Conservation (phyloP, 64 coral and sea anemone species). For the Montipora cactus region DNA sequence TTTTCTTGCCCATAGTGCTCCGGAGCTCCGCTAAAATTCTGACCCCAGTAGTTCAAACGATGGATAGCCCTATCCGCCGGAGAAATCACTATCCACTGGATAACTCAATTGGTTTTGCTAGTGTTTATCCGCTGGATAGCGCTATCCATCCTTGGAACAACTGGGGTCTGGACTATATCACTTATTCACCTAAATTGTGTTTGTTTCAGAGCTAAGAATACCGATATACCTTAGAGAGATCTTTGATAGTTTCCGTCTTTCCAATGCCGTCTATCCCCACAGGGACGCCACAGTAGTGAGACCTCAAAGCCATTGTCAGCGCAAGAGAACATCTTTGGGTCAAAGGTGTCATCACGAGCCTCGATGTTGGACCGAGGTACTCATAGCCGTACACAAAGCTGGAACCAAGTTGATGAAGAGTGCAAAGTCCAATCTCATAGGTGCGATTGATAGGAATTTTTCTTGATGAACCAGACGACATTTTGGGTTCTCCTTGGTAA, state of each 20-base stretch:
- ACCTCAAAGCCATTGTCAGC: slow-evolving; percentile 79
- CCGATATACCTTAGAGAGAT: slow-evolving; percentile 80
- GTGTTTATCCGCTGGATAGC: too few species aligned
- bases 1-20: too few species aligned
- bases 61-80: too few species aligned
- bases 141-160: too few species aligned
- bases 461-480: background rate
- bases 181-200: background rate
- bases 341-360: slow-evolving; percentile 82
- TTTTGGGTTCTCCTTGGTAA: slow-evolving; percentile 53
- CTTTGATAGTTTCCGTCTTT: slow-evolving; percentile 91
- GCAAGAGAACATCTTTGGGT: slow-evolving; percentile 87
- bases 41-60: too few species aligned
- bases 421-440: slow-evolving; percentile 66
- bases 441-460: slow-evolving; percentile 68
- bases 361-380: slow-evolving; percentile 81
- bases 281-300: slow-evolving; percentile 77
- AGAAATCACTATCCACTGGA: too few species aligned
- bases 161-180: background rate
- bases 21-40: too few species aligned
- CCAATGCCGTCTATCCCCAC: slow-evolving; percentile 80
- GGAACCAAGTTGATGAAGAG: slow-evolving; percentile 74
- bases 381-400: slow-evolving; percentile 89
- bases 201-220: background rate
- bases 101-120: too few species aligned